Evolutionary conservation across 2,888 invertebrate genomes (phyloP).

Genomic region (Drosophila nigritarsus): DNA sequence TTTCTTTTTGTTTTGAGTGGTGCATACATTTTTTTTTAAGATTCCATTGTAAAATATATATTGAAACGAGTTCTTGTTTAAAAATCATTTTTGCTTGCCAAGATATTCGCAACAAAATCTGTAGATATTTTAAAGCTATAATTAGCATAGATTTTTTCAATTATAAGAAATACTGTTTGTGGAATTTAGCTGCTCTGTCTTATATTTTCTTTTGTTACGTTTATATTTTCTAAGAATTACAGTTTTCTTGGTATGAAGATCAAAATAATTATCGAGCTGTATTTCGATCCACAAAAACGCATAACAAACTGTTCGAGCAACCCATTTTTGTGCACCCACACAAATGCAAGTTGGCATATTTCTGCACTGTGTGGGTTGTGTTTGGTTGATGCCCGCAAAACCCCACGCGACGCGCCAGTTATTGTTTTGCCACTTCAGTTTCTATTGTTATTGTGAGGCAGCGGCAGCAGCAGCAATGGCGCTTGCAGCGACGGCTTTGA

Average conservation of each 20-base stretch:
- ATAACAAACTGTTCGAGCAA: slow-evolving; percentile 32
- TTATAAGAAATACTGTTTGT: background rate
- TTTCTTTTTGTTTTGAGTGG: background rate
- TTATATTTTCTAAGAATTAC: background rate
- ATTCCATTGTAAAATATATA: background rate
- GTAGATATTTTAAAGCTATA: no score
- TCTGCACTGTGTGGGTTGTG: slow-evolving; percentile 31
- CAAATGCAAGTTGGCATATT: slow-evolving; percentile 40
- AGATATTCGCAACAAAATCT: background rate
- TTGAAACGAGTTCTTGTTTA: background rate
- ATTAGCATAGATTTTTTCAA: background rate
- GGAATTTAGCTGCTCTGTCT: no score
- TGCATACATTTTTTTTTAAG: background rate
- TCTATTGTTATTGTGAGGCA: slow-evolving; percentile 76
- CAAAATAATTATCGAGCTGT: background rate
- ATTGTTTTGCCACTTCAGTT: slow-evolving; percentile 81
- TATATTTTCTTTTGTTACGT: background rate
- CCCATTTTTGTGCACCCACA: slow-evolving; percentile 31
- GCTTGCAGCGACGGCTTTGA: slow-evolving; percentile 49
- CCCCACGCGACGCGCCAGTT: slow-evolving; percentile 76
- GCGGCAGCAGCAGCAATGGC: slow-evolving; percentile 28
- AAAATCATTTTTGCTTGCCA: background rate
- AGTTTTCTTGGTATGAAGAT: background rate
- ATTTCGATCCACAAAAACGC: background rate
- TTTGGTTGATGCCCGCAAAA: slow-evolving; percentile 69